A percentile compares a stretch with the other conserved stretches of the same genome.
phyloP scores from a whole-genome alignment of 2,113 vertebrate species.

The Periophthalmus modestus region DNA sequence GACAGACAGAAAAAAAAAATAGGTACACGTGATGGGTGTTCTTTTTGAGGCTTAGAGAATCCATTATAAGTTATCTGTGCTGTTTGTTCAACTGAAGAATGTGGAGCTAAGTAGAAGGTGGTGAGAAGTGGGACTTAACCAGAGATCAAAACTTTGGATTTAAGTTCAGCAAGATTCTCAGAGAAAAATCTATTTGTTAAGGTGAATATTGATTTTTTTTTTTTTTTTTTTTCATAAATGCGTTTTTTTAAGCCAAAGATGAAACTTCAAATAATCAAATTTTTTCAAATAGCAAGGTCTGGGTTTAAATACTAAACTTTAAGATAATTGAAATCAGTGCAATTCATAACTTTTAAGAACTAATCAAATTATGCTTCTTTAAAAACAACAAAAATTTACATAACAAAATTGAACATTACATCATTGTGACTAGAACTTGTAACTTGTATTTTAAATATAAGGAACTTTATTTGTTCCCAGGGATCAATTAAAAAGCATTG shows the following conservation, averaged over 20 bases:
- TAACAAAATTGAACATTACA: too few relatives aligned
- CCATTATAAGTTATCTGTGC: conserved; percentile 34
- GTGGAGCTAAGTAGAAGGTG: conserved; percentile 16
- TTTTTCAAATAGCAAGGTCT: too few relatives aligned
- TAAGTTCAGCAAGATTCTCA: conserved; percentile 2
- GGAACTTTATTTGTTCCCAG: too few relatives aligned
- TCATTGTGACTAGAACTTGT: too few relatives aligned
- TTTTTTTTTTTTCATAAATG: neutral
- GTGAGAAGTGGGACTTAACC: neutral
- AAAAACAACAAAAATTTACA: too few relatives aligned
- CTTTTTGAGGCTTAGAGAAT: conserved; percentile 13
- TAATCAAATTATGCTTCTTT: too few relatives aligned
- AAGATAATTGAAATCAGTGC: too few relatives aligned
- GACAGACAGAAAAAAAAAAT: neutral
- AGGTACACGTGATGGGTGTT: conserved; percentile 45
- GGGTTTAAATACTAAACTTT: too few relatives aligned
- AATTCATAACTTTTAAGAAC: too few relatives aligned
- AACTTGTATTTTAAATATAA: too few relatives aligned
- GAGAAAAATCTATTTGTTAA: conserved; percentile 16
- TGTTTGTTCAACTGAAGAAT: conserved; percentile 21
- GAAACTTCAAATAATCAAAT: neutral
- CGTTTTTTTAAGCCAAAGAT: neutral
- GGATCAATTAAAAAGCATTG: too few relatives aligned
- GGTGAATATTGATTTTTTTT: neutral
- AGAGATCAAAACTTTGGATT: neutral